These are phyloP conservation scores for Dromococcyx pavoninus DNA, from an alignment of 2,797 vertebrate genomes.

Conservation along the genomic window DNA sequence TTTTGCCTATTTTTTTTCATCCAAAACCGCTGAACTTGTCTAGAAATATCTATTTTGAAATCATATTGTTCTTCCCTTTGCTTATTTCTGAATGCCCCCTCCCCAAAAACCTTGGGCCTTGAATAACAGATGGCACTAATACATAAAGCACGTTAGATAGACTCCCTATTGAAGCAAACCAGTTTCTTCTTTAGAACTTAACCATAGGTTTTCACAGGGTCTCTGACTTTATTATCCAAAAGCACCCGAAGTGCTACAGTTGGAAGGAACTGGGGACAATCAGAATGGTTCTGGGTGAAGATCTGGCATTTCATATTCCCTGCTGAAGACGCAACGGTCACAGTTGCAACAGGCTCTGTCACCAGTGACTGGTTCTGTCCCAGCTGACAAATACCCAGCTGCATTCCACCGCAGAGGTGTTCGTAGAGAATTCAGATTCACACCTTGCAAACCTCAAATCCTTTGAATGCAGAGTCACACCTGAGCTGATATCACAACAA, in stretches of 20 bases:
- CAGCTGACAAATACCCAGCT: not conserved
- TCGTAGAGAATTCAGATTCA: not conserved
- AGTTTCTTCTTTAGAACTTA: not conserved
- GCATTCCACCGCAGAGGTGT: not conserved
- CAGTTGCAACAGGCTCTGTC: not conserved
- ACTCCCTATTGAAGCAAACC: not conserved
- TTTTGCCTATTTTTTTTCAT: not conserved
- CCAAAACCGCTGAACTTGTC: not conserved
- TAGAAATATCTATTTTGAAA: not conserved
- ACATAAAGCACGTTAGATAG: not conserved
- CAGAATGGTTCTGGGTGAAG: not conserved
- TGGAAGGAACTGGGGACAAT: not conserved
- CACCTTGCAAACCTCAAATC: not conserved
- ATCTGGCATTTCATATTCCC: not conserved
- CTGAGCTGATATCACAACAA: not conserved
- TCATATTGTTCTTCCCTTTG: not conserved
- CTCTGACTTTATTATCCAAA: not conserved
- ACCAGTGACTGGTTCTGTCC: not conserved
- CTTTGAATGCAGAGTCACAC: accelerated
- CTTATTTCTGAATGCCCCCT: too few relatives aligned
- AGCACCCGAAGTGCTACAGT: not conserved
- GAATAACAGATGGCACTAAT: too few relatives aligned
- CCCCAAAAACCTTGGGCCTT: not conserved
- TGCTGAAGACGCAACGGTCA: not conserved
- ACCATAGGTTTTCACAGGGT: not conserved